Percentiles rank a stretch among this genome's conserved stretches.
These are phyloP conservation scores for Glomeris marginata DNA, from an alignment of 2,888 invertebrate genomes.

Conservation along the genomic window DNA sequence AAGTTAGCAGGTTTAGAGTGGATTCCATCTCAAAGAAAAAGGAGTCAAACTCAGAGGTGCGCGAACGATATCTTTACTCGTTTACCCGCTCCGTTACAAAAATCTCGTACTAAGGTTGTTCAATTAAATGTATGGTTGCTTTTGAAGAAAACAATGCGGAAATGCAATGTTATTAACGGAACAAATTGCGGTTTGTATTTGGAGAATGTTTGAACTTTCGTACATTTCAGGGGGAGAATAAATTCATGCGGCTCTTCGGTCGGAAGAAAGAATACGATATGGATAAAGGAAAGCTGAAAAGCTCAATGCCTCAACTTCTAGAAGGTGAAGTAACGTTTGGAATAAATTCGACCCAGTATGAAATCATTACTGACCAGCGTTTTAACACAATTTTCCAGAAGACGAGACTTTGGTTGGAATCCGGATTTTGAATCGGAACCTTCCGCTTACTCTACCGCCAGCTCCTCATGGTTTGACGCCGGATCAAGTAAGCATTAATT, in stretches of 20 bases:
- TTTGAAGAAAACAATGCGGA: too few relatives aligned
- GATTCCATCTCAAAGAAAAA: too few relatives aligned
- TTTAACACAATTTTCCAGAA: constrained; percentile 11
- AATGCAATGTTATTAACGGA: too few relatives aligned
- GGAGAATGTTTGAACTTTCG: constrained; percentile 4
- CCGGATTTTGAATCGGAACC: constrained; percentile 40
- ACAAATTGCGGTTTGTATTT: too few relatives aligned
- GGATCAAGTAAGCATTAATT: constrained; percentile 32
- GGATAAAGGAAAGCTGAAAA: constrained; percentile 16
- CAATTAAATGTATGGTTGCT: too few relatives aligned
- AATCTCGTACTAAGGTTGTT: too few relatives aligned
- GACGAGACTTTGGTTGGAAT: constrained; percentile 21
- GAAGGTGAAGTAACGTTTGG: constrained; percentile 2
- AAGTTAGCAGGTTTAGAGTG: too few relatives aligned
- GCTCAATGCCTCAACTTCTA: background rate
- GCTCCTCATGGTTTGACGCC: constrained; percentile 62
- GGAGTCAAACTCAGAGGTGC: constrained; percentile 28
- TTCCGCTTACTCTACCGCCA: constrained; percentile 63
- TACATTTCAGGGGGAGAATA: constrained; percentile 7
- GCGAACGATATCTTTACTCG: too few relatives aligned
- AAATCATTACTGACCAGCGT: too few relatives aligned
- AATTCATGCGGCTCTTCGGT: constrained; percentile 14
- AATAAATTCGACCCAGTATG: too few relatives aligned
- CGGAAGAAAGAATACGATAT: constrained; percentile 21
- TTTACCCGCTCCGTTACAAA: too few relatives aligned